Conservation (phyloP, 2,888 invertebrate species). For the Ennomos erosarius region DNA sequence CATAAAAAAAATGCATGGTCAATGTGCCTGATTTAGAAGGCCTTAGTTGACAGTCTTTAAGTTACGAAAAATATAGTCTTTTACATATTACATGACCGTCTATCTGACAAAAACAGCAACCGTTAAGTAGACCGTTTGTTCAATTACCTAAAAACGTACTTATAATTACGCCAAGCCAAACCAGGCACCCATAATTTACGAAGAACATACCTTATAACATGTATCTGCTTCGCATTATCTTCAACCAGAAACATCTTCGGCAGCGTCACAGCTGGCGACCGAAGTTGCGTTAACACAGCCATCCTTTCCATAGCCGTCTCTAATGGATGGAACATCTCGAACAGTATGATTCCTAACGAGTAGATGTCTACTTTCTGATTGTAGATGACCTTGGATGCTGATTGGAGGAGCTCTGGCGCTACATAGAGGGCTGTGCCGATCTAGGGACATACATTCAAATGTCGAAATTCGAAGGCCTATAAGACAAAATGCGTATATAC, state of each 20-base stretch:
- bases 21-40: too few species aligned
- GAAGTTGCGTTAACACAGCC: slow-evolving; percentile 89
- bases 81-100: too few species aligned
- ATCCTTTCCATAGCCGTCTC: slow-evolving; percentile 96
- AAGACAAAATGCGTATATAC: too few species aligned
- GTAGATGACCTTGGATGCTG: slow-evolving; percentile 89
- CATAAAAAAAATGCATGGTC: too few species aligned
- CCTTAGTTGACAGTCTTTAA: too few species aligned
- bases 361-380: slow-evolving; percentile 96
- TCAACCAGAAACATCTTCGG: slow-evolving; percentile 88
- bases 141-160: too few species aligned
- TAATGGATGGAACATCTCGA: slow-evolving; percentile 97
- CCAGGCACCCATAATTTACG: slow-evolving; percentile 10
- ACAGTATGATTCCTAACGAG: slow-evolving; percentile 95
- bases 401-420: slow-evolving; percentile 94
- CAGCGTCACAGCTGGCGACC: slow-evolving; percentile 88
- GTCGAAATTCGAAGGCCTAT: too few species aligned
- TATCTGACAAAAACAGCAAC: too few species aligned
- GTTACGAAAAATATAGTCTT: too few species aligned
- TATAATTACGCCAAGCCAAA: not conserved
- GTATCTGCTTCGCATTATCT: slow-evolving; percentile 84
- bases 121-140: too few species aligned
- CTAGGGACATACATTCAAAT: slow-evolving; percentile 53
- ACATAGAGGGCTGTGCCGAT: slow-evolving; percentile 98
- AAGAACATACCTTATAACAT: slow-evolving; percentile 84